Base-by-base conservation (phyloP, 2,113 vertebrate species). In the Melospiza georgiana region DNA sequence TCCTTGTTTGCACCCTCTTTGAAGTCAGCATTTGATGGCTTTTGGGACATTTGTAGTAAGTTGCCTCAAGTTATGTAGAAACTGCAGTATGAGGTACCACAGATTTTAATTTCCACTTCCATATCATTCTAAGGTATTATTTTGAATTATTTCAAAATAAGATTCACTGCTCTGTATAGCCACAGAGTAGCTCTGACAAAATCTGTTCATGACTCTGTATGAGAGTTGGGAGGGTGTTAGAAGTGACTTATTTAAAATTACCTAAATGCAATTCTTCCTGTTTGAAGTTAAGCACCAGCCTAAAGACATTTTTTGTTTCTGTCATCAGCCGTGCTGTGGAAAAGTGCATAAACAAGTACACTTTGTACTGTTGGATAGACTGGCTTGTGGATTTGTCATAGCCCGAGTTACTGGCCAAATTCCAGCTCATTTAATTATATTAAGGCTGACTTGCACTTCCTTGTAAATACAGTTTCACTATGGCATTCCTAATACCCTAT, bases 341-440 rank as follows among this genome's bases (percentile, higher is more conserved):
- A 92, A 90, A 96, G 48, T n/a, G n/a, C 68, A 77, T 86, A 95
- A 94, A 96, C 90, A 94, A 96, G 89, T 75, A 92, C 94, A 49
- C 68, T n/a, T 87, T 96, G 93, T 95, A 57, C 80, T 92, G 88
- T 65, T 90, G 85, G 68, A 87, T 78, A 72, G 93, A 20, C 68
- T 78, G 86, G 84, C 85, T 81, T 81, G 84, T 87, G 85, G 61
- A 92, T 96, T 94, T 94, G 83, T 92, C 88, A 90, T 75, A 96
- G 72, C n/a, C 44, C 28, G 37, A 81, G 57, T 76, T 90, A 81
- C 80, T 97, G 95, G 93, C 79, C 85, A 89, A 67, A 90, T 89
- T 94, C 79, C 88, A 95, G 3, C 25, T 92, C 52, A n/a, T 89
- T 78, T 95, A 90, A 84, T 92, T 95, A 14, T 51, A 39, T 78